Conservation (phyloP, 2,888 invertebrate genomes). For the Synergus laeviventris region DNA sequence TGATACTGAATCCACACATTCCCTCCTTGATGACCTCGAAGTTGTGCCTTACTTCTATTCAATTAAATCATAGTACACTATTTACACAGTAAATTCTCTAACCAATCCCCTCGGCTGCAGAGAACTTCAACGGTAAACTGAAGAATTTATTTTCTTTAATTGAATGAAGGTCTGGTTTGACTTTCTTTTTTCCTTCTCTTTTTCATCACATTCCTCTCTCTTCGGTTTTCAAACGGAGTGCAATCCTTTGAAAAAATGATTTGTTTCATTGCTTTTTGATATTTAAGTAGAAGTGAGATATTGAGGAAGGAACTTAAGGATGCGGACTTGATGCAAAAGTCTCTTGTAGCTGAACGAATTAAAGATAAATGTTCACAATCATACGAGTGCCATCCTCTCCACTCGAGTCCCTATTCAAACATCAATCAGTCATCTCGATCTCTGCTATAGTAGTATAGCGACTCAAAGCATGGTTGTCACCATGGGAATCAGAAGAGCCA, state of each 20-base stretch:
- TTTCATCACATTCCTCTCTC: conserved; percentile 3
- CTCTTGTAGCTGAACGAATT: conserved; percentile 11
- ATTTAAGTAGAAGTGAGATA: background rate
- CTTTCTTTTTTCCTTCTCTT: conserved; percentile 12
- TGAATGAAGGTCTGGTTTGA: conserved; percentile 54
- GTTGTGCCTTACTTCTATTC: conserved; percentile 45
- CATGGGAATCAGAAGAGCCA: conserved; percentile 65
- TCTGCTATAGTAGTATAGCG: conserved; percentile 59
- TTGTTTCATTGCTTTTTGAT: background rate
- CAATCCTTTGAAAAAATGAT: background rate
- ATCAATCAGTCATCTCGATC: conserved; percentile 63
- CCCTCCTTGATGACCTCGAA: background rate
- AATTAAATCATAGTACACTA: conserved; percentile 63
- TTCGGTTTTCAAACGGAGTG: background rate
- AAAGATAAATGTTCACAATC: conserved; percentile 26
- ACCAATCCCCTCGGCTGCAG: conserved; percentile 56
- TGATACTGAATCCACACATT: conserved; percentile 4
- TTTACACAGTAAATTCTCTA: conserved; percentile 58
- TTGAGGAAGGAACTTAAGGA: background rate
- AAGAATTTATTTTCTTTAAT: conserved; percentile 64
- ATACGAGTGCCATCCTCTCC: conserved; percentile 34
- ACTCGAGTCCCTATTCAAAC: conserved; percentile 47
- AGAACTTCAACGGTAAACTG: conserved; percentile 57
- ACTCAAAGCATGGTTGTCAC: conserved; percentile 62
- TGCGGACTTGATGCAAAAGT: conserved; percentile 3